Evolutionary conservation across 2,797 vertebrate genomes (phyloP).

Genomic region (Phyllotis vaccarum): DNA sequence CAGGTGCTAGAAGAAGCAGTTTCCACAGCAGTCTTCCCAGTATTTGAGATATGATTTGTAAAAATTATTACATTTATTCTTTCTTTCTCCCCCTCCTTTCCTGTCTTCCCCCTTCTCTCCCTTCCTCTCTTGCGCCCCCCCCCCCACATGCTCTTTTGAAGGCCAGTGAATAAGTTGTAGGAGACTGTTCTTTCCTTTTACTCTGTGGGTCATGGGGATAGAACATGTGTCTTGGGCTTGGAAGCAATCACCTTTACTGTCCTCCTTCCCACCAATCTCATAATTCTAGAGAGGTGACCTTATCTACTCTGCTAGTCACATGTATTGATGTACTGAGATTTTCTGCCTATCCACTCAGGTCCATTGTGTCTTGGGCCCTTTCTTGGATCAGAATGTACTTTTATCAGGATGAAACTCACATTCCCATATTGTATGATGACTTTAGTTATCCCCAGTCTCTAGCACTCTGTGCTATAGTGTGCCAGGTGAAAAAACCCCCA

Average conservation of each 20-base stretch:
- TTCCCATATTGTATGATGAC: not conserved
- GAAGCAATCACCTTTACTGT: not conserved
- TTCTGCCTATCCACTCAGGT: not conserved
- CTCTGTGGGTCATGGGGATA: not conserved
- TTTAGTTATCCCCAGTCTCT: not conserved
- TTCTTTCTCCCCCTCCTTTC: not conserved
- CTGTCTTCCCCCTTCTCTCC: not conserved
- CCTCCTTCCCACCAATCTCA: not conserved
- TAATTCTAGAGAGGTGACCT: not conserved
- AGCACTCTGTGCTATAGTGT: not conserved
- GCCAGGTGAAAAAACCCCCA: not conserved
- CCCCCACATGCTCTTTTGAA: not conserved
- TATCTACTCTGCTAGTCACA: not conserved
- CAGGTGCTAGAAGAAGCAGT: not conserved
- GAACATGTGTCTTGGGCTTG: not conserved
- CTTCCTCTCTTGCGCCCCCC: not conserved
- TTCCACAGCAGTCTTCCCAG: slow-evolving; percentile 30
- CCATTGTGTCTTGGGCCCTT: not conserved
- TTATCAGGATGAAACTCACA: not conserved
- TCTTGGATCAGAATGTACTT: not conserved
- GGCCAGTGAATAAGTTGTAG: not conserved
- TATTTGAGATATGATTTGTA: slow-evolving; percentile 39
- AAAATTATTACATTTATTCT: not conserved
- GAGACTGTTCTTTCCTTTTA: not conserved
- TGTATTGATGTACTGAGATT: not conserved